phyloP scores from a whole-genome alignment of 2,888 invertebrate species.

The Linyphia triangularis region DNA sequence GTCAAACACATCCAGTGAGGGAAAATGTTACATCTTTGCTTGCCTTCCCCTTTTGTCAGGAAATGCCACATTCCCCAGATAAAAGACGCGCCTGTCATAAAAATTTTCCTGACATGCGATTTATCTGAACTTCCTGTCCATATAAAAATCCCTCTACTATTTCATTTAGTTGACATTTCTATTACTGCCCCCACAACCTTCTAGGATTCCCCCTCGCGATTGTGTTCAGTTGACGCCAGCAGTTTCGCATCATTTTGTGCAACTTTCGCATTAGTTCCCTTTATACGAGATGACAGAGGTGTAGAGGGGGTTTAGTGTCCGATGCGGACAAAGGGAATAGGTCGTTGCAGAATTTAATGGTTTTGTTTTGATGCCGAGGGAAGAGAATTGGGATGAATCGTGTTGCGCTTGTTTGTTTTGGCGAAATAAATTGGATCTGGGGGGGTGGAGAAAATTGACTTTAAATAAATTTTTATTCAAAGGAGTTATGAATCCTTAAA shows the following conservation, averaged over 20 bases:
- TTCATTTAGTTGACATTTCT: slow-evolving; percentile 25
- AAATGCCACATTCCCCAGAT: slow-evolving; percentile 27
- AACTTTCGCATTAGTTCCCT: background rate
- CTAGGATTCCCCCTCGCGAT: background rate
- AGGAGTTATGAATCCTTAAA: too few species aligned
- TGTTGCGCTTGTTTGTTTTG: background rate
- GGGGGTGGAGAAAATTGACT: too few species aligned
- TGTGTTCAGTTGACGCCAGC: background rate
- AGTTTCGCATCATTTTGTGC: background rate
- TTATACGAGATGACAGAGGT: background rate
- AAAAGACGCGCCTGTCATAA: slow-evolving; percentile 34
- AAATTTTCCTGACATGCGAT: slow-evolving; percentile 40
- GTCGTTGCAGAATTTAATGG: too few species aligned
- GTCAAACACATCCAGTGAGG: slow-evolving; percentile 22
- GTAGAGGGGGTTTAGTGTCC: too few species aligned
- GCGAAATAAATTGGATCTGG: too few species aligned
- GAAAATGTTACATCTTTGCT: slow-evolving; percentile 22
- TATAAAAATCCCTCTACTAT: slow-evolving; percentile 46
- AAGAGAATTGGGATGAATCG: background rate
- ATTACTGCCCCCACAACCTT: background rate
- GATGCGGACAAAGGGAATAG: background rate
- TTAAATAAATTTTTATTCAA: too few species aligned
- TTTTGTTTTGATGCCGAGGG: background rate
- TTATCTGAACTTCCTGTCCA: slow-evolving; percentile 54
- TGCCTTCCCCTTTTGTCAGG: slow-evolving; percentile 27